These are phyloP conservation scores for Chionoecetes opilio DNA, from an alignment of 1,140 invertebrate species.

Conservation along the genomic window DNA sequence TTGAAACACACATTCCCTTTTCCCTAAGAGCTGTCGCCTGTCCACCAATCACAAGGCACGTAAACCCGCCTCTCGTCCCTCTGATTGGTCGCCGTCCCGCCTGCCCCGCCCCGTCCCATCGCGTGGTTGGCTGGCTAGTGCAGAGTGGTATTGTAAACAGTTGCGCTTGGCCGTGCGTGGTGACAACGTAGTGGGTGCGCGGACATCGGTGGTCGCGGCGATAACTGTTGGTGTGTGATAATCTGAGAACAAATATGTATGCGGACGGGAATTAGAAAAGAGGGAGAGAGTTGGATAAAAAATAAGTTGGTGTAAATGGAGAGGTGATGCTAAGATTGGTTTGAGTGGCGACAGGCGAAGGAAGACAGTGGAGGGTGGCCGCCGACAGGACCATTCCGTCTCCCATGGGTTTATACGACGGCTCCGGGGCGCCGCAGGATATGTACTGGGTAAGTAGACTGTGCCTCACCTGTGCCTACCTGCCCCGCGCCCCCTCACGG, in stretches of 20 bases:
- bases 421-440: conserved; percentile 73
- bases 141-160: conserved; percentile 78
- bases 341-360: conserved; percentile 74
- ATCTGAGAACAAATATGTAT: conserved; percentile 78
- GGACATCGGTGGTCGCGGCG: conserved; percentile 70
- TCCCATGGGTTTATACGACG: conserved; percentile 77
- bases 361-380: conserved; percentile 58
- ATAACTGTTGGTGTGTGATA: conserved; percentile 79
- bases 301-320: conserved; percentile 76
- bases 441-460: conserved; percentile 77
- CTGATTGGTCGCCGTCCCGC: conserved; percentile 36
- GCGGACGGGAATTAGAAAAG: conserved; percentile 74
- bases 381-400: not conserved
- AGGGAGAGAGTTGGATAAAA: not conserved
- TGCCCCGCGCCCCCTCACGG: not conserved
- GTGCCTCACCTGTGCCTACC: not conserved
- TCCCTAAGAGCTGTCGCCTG: not conserved
- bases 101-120: conserved; percentile 58
- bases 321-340: conserved; percentile 75
- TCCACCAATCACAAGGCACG: conserved; percentile 28
- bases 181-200: conserved; percentile 75
- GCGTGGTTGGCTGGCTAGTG: conserved; percentile 68
- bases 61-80: not conserved
- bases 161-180: conserved; percentile 77
- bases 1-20: conserved; percentile 56